A percentile compares a stretch with the other conserved stretches of the same genome.
Conservation (phyloP, 1,140 invertebrate genomes). For the Plectrocnemia conspersa region DNA sequence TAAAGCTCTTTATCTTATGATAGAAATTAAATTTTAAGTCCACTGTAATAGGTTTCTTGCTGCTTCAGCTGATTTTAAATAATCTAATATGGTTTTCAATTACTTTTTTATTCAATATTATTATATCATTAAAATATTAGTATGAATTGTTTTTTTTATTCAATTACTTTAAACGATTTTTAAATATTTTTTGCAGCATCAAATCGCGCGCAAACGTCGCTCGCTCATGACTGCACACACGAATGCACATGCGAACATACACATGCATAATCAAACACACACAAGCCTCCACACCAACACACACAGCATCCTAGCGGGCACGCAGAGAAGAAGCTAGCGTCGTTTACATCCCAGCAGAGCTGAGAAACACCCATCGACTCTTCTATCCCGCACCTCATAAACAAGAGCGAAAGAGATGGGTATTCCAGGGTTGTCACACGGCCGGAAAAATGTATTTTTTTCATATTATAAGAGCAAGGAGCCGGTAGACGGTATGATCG, state of each 20-base stretch:
- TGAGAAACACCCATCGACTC: conserved; percentile 41
- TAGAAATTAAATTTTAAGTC: no score
- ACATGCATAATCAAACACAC: conserved; percentile 13
- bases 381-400: no score
- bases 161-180: no score
- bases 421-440: conserved; percentile 39
- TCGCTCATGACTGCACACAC: conserved; percentile 11
- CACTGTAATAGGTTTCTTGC: no score
- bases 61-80: no score
- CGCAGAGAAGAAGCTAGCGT: conserved; percentile 43
- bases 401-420: background rate
- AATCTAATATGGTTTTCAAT: no score
- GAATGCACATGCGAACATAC: conserved; percentile 7
- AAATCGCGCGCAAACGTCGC: no score
- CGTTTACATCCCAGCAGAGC: conserved; percentile 41
- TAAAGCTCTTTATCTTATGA: no score
- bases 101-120: no score
- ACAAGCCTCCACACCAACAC: conserved; percentile 14
- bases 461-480: conserved; percentile 33
- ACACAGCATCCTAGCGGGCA: conserved; percentile 32
- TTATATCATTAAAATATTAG: no score
- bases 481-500: conserved; percentile 37
- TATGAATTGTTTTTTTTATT: no score
- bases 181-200: no score
- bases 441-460: conserved; percentile 35